Evolutionary conservation across 2,113 vertebrate genomes (phyloP).

Genomic region (Etheostoma spectabile): DNA sequence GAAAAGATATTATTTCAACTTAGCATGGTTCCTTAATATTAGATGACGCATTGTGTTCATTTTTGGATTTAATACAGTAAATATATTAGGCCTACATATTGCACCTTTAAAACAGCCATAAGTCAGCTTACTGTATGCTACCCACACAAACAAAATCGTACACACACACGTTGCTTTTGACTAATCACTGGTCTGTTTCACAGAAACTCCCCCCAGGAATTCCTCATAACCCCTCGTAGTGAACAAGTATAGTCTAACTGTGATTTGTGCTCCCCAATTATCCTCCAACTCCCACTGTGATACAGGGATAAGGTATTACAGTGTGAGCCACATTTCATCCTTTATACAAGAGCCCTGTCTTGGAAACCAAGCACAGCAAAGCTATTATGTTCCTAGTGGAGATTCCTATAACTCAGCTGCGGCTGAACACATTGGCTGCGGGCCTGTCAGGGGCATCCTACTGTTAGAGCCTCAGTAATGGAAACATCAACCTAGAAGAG

Average conservation of each 20-base stretch:
- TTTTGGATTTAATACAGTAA: too few species aligned
- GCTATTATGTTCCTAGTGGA: slow-evolving; percentile 70
- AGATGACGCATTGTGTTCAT: too few species aligned
- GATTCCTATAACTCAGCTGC: slow-evolving; percentile 69
- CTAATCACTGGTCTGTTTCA: slow-evolving; percentile 36
- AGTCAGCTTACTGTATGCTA: not conserved
- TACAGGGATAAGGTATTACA: slow-evolving; percentile 44
- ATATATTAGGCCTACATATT: too few species aligned
- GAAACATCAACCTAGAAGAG: slow-evolving; percentile 59
- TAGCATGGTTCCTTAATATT: too few species aligned
- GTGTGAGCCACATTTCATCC: slow-evolving; percentile 55
- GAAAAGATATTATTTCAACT: too few species aligned
- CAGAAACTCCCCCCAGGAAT: slow-evolving; percentile 35
- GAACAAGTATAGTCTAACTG: slow-evolving; percentile 66
- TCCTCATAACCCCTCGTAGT: slow-evolving; percentile 43
- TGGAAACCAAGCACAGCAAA: slow-evolving; percentile 70
- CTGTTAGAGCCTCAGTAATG: slow-evolving; percentile 65
- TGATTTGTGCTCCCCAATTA: slow-evolving; percentile 72
- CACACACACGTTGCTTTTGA: not conserved
- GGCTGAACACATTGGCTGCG: slow-evolving; percentile 57
- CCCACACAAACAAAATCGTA: not conserved
- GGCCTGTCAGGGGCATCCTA: slow-evolving; percentile 61
- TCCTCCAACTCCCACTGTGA: slow-evolving; percentile 43
- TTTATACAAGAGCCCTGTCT: slow-evolving; percentile 62
- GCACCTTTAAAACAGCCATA: not conserved